Evolutionary conservation across 2,113 vertebrate genomes (phyloP).

Genomic region (Progne subis): DNA sequence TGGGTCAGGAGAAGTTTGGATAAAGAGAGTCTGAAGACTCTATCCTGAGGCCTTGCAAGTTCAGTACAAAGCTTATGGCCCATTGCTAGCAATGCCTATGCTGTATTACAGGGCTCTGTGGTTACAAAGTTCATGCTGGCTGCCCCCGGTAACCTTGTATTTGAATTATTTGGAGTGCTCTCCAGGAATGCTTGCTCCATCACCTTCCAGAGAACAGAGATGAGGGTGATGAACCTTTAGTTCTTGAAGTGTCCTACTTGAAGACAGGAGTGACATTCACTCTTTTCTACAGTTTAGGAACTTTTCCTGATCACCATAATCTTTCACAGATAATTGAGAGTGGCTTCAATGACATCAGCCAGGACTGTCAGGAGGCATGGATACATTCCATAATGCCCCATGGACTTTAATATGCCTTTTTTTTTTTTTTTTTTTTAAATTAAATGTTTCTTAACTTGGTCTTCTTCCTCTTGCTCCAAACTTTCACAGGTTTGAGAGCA

Average conservation of each 20-base stretch:
- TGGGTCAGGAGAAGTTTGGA: not conserved
- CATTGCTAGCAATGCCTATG: not conserved
- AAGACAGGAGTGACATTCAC: not conserved
- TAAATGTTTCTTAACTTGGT: not conserved
- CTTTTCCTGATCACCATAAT: not conserved
- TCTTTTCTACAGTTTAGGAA: not conserved
- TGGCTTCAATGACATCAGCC: not conserved
- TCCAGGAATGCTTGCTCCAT: not conserved
- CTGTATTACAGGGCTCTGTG: not conserved
- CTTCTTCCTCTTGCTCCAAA: not conserved
- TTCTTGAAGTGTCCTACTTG: not conserved
- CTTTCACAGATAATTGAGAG: not conserved
- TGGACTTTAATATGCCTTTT: not conserved
- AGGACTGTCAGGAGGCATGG: not conserved
- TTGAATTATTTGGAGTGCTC: not conserved
- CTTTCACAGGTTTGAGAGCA: not conserved
- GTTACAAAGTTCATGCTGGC: not conserved
- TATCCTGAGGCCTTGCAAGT: not conserved
- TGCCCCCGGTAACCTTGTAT: not conserved
- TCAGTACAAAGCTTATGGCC: not conserved
- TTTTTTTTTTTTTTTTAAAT: not conserved
- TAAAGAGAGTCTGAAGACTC: not conserved
- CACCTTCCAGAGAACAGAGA: not conserved
- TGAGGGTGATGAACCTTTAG: not conserved
- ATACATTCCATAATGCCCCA: not conserved